Conservation (phyloP, 2,888 invertebrate species). For the Eilema griseolum region DNA sequence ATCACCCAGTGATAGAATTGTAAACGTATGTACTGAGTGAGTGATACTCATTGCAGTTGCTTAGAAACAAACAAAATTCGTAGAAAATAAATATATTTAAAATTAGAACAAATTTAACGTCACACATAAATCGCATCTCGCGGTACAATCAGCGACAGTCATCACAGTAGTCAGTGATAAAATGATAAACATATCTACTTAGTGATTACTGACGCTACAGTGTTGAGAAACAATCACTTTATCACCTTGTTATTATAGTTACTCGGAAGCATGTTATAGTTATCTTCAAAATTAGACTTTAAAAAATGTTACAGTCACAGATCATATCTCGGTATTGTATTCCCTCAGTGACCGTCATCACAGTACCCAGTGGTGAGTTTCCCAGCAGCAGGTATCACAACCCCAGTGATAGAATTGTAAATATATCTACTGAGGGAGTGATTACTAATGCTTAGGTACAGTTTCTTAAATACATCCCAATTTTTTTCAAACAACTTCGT, state of each 20-base stretch:
- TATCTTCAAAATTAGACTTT: no score
- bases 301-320: no score
- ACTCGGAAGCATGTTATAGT: no score
- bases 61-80: not conserved
- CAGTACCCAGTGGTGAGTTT: constrained; percentile 24
- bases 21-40: constrained; percentile 5
- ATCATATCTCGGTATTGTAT: not conserved
- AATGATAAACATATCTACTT: constrained; percentile 25
- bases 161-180: constrained; percentile 29
- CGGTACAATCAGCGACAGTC: not conserved
- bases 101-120: not conserved
- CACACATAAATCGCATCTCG: constrained; percentile 11
- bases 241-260: no score
- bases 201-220: constrained; percentile 19
- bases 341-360: constrained; percentile 14
- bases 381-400: not conserved
- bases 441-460: no score
- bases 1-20: not conserved
- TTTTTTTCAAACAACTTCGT: no score
- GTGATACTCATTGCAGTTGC: constrained; percentile 4
- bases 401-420: no score
- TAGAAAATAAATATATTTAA: not conserved
- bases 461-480: no score
- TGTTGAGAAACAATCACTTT: not conserved
- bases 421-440: no score